Evolutionary conservation across 1,140 invertebrate species (phyloP).

Genomic region (Bombyx mori): DNA sequence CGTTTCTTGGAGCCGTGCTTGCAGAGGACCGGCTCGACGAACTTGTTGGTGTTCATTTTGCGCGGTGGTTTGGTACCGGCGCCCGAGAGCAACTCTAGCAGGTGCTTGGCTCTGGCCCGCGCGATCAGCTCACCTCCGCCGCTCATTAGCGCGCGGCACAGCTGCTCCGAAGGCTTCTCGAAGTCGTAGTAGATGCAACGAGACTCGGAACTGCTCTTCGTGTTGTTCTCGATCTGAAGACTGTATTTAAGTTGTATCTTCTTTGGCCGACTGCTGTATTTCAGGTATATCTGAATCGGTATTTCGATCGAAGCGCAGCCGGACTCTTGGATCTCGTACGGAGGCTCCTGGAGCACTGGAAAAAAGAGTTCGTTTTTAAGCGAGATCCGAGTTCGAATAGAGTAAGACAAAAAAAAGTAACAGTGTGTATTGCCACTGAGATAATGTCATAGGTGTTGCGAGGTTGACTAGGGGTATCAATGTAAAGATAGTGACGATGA

Average conservation of each 20-base stretch:
- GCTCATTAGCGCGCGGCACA: slow-evolving; percentile 49
- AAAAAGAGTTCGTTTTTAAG: slow-evolving; percentile 12
- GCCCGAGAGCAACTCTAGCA: slow-evolving; percentile 28
- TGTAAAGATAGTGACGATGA: slow-evolving; percentile 12
- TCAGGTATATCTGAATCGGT: slow-evolving; percentile 64
- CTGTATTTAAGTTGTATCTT: slow-evolving; percentile 56
- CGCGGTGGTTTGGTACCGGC: slow-evolving; percentile 23
- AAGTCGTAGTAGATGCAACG: slow-evolving; percentile 57
- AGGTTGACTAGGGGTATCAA: slow-evolving; percentile 14
- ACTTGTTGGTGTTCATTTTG: slow-evolving; percentile 22
- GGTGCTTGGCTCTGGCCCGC: slow-evolving; percentile 24
- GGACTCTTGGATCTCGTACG: slow-evolving; percentile 64
- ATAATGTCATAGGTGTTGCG: slow-evolving; percentile 14
- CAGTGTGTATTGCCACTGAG: slow-evolving; percentile 12
- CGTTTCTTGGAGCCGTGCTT: slow-evolving; percentile 29
- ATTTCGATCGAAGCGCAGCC: slow-evolving; percentile 58
- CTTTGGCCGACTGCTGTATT: slow-evolving; percentile 52
- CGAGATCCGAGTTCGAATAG: too few species aligned
- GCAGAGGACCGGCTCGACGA: slow-evolving; percentile 39
- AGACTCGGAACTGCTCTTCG: slow-evolving; percentile 44
- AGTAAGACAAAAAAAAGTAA: not conserved
- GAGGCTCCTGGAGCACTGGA: slow-evolving; percentile 64
- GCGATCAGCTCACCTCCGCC: slow-evolving; percentile 51
- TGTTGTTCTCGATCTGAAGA: slow-evolving; percentile 51
- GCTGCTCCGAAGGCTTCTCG: slow-evolving; percentile 45